Evolutionary conservation across 1,140 invertebrate species (phyloP), one percentile per base, ranked within the genome.

Genomic region (Portunus trituberculatus): DNA sequence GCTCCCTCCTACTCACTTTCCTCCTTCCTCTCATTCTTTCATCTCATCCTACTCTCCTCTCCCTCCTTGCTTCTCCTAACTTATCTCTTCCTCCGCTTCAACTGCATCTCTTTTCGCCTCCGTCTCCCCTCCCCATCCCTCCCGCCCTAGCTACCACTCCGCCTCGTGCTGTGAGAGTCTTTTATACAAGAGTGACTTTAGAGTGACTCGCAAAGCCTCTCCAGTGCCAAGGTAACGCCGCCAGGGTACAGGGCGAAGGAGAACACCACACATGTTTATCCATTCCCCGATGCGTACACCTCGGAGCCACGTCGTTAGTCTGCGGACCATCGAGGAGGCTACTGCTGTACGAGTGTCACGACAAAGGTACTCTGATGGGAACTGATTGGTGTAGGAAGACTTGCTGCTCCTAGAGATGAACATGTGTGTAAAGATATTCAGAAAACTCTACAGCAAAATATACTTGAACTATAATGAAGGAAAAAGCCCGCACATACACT

Each of bases 21-120:
- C 31, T 46, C 31, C 45, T 46, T 39, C 86, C 28, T 88, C 86
- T 88, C 86, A 39, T 88, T 88, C 7, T 88, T 32, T 46, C 45
- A 16, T 46, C 86, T 88, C 86, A 39, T 88, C 86, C 86, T 46
- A n/a, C 86, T 46, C 45, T 46, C 45, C 14, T 46, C 45, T 88
- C 45, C 86, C 45, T 46, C 86, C 86, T 46, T 45, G 16, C 86
- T 46, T n/a, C 45, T 46, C 86, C 28, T 46, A 31, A 39, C 86
- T 46, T 46, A 88, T 20, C 86, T 39, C 86, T 46, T 88, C 86
- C 25, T 46, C 28, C 32, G 14, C 45, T 46, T 12, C 86, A 45
- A 20, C 86, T 46, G 14, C 86, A 1, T 32, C 86, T 46, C 86
- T n/a, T 28, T 46, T 32, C 86, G 12, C 10, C 86, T 10, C 86